These are phyloP conservation scores for Psittacula derbiana DNA, from an alignment of 2,797 vertebrate genomes.

Conservation along the genomic window DNA sequence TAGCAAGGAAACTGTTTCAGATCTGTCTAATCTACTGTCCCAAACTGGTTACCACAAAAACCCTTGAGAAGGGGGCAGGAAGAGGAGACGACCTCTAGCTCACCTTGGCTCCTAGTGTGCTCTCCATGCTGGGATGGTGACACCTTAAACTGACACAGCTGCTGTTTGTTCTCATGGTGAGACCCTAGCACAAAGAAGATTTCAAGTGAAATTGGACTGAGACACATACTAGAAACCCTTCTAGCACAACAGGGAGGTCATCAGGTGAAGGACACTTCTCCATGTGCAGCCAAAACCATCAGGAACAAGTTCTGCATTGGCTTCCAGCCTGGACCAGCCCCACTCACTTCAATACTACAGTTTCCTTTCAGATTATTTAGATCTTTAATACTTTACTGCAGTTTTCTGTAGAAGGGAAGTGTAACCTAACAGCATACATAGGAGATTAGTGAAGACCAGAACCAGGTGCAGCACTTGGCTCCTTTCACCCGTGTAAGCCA, in stretches of 20 bases:
- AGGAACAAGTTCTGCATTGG: not conserved
- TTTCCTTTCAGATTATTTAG: not conserved
- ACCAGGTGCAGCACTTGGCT: not conserved
- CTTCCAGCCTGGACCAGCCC: not conserved
- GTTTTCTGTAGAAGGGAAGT: not conserved
- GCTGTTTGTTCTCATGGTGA: not conserved
- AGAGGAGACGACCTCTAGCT: not conserved
- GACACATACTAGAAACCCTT: not conserved
- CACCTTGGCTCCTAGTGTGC: not conserved
- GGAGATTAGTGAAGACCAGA: not conserved
- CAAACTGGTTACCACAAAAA: not conserved
- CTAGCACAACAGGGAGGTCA: not conserved
- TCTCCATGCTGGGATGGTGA: not conserved
- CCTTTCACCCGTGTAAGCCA: fast-evolving
- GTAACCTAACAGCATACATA: not conserved
- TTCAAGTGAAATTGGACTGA: not conserved
- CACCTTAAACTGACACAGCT: not conserved
- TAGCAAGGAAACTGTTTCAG: not conserved
- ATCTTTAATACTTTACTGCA: not conserved
- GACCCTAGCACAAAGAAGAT: not conserved
- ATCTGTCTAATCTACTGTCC: not conserved
- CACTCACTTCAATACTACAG: not conserved
- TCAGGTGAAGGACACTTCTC: not conserved
- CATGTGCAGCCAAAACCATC: not conserved
- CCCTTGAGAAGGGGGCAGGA: not conserved